A percentile compares a stretch with the other conserved stretches of the same genome.
phyloP scores from a whole-genome alignment of 2,797 vertebrate genomes.

The Oryzias sinensis region DNA sequence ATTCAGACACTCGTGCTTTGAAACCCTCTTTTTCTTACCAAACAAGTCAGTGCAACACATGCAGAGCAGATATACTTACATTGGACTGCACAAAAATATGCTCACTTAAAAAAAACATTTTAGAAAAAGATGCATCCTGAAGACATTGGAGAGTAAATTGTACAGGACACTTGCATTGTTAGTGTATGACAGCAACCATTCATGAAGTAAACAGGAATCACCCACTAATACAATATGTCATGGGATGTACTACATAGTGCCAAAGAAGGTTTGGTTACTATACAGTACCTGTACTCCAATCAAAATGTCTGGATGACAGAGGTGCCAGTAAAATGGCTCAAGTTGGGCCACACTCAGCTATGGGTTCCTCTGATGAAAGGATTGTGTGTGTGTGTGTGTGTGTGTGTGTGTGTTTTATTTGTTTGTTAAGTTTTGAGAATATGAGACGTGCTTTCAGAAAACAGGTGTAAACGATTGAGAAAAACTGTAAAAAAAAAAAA shows the following conservation, averaged over 20 bases:
- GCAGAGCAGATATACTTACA: not conserved
- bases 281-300: not conserved
- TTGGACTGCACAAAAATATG: not conserved
- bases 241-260: not conserved
- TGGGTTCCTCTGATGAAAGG: no score
- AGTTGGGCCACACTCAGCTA: no score
- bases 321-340: not conserved
- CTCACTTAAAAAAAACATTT: not conserved
- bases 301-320: not conserved
- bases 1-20: no score
- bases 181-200: not conserved
- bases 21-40: no score
- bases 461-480: no score
- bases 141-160: not conserved
- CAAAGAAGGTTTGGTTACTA: not conserved
- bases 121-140: not conserved
- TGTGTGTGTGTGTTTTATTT: no score
- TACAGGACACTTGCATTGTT: not conserved
- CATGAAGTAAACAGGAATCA: not conserved
- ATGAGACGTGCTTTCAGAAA: no score
- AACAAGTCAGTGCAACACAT: not conserved
- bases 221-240: not conserved
- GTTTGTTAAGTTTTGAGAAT: no score
- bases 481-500: no score
- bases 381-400: no score